Conservation (phyloP, 1,140 invertebrate species). For the Gryon sp. region DNA sequence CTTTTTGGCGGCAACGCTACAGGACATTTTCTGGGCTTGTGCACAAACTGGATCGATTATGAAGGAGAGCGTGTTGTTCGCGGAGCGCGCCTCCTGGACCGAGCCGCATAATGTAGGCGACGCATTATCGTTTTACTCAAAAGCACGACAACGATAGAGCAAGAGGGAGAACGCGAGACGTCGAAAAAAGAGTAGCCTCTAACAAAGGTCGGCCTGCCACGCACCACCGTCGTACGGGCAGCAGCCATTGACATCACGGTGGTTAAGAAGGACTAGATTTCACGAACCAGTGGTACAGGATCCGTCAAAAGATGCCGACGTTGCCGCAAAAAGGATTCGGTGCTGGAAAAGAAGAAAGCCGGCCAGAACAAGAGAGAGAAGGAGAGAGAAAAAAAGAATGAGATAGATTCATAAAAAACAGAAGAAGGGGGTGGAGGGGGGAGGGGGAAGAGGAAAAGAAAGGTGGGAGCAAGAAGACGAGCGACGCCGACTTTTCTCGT, state of each 20-base stretch:
- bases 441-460: no score
- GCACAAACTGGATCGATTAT: constrained; percentile 74
- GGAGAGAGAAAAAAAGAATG: no score
- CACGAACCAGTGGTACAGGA: constrained; percentile 78
- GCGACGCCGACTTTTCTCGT: constrained; percentile 59
- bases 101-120: constrained; percentile 69
- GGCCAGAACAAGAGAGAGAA: no score
- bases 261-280: constrained; percentile 79
- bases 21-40: constrained; percentile 75
- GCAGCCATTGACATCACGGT: constrained; percentile 76
- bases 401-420: no score
- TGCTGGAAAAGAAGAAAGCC: constrained; percentile 56
- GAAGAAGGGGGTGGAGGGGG: no score
- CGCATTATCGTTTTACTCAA: constrained; percentile 65
- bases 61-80: constrained; percentile 31
- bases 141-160: constrained; percentile 12
- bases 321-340: constrained; percentile 78
- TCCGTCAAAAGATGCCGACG: constrained; percentile 78
- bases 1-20: constrained; percentile 46
- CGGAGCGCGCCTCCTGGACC: constrained; percentile 57
- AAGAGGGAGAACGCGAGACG: constrained; percentile 2
- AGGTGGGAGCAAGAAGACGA: constrained; percentile 14
- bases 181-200: constrained; percentile 67
- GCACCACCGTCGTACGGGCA: constrained; percentile 63
- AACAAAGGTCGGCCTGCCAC: constrained; percentile 75